Conservation (phyloP, 2,888 invertebrate species). For the Perizoma flavofasciatum region DNA sequence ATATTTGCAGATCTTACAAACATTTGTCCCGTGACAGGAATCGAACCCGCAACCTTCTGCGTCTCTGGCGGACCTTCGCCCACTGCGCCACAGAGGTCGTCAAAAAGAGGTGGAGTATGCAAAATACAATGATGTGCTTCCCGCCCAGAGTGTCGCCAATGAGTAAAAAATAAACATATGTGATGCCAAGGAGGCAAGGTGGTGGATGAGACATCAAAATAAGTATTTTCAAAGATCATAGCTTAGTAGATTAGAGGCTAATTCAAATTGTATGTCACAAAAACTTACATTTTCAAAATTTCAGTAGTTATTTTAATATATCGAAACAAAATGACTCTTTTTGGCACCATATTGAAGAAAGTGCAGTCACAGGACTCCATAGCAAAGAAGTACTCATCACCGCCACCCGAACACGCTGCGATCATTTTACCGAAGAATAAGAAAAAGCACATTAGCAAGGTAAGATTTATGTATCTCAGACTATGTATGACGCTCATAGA, state of each 20-base stretch:
- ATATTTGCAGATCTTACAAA: too few species aligned
- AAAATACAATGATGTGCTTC: too few species aligned
- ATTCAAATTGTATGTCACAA: conserved; percentile 6
- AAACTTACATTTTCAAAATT: conserved; percentile 2
- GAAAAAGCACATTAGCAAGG: conserved; percentile 23
- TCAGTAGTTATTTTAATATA: conserved; percentile 9
- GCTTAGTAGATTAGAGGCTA: conserved; percentile 25
- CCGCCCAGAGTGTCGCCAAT: too few species aligned
- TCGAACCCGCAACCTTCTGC: too few species aligned
- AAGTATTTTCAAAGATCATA: not conserved
- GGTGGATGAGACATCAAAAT: too few species aligned
- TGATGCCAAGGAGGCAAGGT: too few species aligned
- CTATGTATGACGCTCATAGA: too few species aligned
- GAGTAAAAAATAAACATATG: too few species aligned
- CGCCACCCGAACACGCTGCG: conserved; percentile 58
- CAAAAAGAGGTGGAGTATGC: too few species aligned
- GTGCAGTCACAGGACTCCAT: conserved; percentile 48
- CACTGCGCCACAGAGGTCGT: too few species aligned
- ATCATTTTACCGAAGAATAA: conserved; percentile 17
- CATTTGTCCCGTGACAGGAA: too few species aligned
- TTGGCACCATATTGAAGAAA: conserved; percentile 54
- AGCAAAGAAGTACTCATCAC: conserved; percentile 50
- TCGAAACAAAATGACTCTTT: conserved; percentile 50
- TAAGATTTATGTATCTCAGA: not conserved
- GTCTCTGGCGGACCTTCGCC: too few species aligned